phyloP scores from a whole-genome alignment of 2,113 vertebrate species.

The Callionymus lyra region DNA sequence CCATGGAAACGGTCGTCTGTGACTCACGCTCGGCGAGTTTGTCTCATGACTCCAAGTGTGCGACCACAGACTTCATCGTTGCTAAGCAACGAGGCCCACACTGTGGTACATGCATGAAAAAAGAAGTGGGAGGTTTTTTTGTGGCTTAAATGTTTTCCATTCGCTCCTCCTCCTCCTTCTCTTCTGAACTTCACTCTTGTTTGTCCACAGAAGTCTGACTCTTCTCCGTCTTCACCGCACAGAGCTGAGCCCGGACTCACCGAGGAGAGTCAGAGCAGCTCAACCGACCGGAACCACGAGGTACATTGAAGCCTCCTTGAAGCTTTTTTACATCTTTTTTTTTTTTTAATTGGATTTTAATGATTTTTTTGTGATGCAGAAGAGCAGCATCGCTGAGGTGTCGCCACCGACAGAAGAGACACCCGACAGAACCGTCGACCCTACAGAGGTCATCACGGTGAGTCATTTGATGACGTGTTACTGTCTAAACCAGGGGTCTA shows the following conservation, averaged over 20 bases:
- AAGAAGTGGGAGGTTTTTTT: constrained; percentile 22
- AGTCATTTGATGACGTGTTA: too few relatives aligned
- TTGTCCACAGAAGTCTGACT: constrained; percentile 10
- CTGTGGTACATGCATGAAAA: constrained; percentile 12
- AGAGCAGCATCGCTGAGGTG: constrained; percentile 23
- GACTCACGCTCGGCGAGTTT: neutral
- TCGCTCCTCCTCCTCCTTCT: constrained; percentile 12
- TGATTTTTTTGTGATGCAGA: constrained; percentile 13
- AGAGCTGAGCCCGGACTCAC: constrained; percentile 53
- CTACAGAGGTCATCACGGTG: constrained; percentile 57
- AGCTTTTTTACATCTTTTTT: too few relatives aligned
- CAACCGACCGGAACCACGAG: constrained; percentile 54
- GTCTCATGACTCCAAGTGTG: constrained; percentile 1
- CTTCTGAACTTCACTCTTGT: neutral
- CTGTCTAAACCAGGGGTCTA: too few relatives aligned
- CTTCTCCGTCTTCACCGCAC: constrained; percentile 47
- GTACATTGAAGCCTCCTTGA: constrained; percentile 21
- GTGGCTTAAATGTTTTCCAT: neutral
- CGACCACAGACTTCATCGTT: constrained; percentile 16
- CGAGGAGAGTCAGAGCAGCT: constrained; percentile 45
- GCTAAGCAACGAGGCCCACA: constrained; percentile 14
- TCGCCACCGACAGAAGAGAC: constrained; percentile 14
- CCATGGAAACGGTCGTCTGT: neutral
- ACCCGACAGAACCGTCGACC: constrained; percentile 16
- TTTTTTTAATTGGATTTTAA: too few relatives aligned